Evolutionary conservation across 2,888 invertebrate genomes (phyloP).

Genomic region (Emmelina monodactyla): DNA sequence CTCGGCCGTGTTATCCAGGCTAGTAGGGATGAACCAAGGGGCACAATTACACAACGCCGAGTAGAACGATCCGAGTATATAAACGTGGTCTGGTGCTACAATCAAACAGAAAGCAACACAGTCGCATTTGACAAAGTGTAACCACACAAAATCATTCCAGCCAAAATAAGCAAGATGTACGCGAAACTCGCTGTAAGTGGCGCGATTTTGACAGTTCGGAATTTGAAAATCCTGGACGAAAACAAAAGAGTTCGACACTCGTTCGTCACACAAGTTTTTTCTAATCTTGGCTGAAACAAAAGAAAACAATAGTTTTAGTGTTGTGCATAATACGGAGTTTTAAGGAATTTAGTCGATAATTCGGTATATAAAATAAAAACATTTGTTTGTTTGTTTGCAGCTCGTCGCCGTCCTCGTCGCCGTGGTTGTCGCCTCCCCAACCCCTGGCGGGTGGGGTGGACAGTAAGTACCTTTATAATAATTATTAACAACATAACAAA

Average conservation of each 20-base stretch:
- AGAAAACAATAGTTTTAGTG: no score
- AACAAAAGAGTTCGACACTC: no score
- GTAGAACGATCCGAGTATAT: constrained; percentile 31
- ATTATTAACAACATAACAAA: not conserved
- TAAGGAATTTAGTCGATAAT: not conserved
- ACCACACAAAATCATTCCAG: constrained; percentile 46
- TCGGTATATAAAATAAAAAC: no score
- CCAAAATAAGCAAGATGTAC: constrained; percentile 52
- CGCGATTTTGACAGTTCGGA: no score
- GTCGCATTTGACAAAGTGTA: constrained; percentile 37
- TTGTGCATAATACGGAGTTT: no score
- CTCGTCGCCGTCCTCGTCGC: constrained; percentile 42
- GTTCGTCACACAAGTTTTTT: no score
- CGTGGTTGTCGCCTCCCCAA: constrained; percentile 38
- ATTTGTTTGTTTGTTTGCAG: constrained; percentile 24
- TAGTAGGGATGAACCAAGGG: constrained; percentile 56
- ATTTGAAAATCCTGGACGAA: no score
- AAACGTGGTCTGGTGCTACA: constrained; percentile 37
- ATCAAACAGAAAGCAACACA: constrained; percentile 47
- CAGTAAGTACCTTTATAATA: constrained; percentile 37
- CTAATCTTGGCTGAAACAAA: no score
- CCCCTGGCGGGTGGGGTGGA: constrained; percentile 43
- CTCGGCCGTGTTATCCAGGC: constrained; percentile 33
- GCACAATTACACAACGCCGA: constrained; percentile 44
- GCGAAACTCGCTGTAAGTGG: constrained; percentile 58